phyloP scores from a whole-genome alignment of 2,888 invertebrate species.

The Cheilosia pagana region DNA sequence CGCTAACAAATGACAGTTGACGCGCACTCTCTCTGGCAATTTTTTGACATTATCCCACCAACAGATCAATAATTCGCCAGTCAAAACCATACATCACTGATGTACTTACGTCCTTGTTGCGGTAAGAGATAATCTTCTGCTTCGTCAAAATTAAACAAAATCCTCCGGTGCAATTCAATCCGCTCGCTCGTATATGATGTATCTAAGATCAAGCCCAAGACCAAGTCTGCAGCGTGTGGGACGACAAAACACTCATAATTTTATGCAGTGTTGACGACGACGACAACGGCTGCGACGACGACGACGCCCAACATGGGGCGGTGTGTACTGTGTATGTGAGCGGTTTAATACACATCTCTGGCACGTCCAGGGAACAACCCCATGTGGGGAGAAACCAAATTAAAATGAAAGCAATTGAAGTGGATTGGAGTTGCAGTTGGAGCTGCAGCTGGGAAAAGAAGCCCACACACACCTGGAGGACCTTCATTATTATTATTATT shows the following conservation, averaged over 20 bases:
- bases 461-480: conserved; percentile 59
- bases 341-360: conserved; percentile 9
- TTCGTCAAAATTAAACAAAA: conserved; percentile 25
- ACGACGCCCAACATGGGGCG: conserved; percentile 61
- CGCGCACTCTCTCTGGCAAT: conserved; percentile 9
- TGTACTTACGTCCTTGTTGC: conserved; percentile 19
- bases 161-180: conserved; percentile 46
- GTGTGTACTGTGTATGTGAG: conserved; percentile 31
- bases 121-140: conserved; percentile 12
- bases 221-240: conserved; percentile 54
- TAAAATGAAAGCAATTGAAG: conserved; percentile 70
- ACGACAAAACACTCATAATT: conserved; percentile 69
- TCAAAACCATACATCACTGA: conserved; percentile 23
- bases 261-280: conserved; percentile 69
- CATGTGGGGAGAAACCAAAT: conserved; percentile 72
- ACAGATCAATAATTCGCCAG: conserved; percentile 31
- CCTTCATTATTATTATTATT: conserved; percentile 23
- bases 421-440: conserved; percentile 47
- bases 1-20: conserved; percentile 24
- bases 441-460: conserved; percentile 51
- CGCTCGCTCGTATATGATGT: conserved; percentile 25
- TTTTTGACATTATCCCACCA: conserved; percentile 23
- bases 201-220: conserved; percentile 50
- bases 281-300: conserved; percentile 38
- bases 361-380: conserved; percentile 53